Evolutionary conservation across 1,140 invertebrate species (phyloP).

Genomic region (Rhopalosiphum maidis): DNA sequence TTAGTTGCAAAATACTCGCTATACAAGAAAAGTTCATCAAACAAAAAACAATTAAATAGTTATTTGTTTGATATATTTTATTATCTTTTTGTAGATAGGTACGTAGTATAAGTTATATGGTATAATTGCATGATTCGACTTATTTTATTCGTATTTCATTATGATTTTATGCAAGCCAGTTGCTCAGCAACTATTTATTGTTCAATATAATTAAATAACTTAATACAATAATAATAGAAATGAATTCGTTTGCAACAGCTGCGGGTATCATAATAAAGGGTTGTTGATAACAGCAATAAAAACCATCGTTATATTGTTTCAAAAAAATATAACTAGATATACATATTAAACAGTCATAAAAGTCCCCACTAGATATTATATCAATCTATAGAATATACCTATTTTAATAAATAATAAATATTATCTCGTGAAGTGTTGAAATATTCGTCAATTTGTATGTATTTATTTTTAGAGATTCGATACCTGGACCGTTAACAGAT

Average conservation of each 20-base stretch:
- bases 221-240: neutral
- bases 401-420: too few relatives aligned
- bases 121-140: neutral
- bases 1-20: neutral
- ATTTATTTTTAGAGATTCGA: conserved; percentile 61
- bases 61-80: neutral
- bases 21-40: neutral
- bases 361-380: neutral
- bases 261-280: neutral
- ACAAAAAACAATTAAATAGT: neutral
- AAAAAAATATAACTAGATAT: too few relatives aligned
- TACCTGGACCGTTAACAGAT: conserved; percentile 52
- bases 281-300: neutral
- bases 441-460: neutral
- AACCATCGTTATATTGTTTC: neutral
- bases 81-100: neutral
- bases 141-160: neutral
- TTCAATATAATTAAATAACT: neutral
- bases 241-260: neutral
- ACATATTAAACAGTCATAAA: neutral
- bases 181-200: neutral
- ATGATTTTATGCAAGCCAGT: neutral
- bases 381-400: too few relatives aligned
- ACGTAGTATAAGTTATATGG: neutral
- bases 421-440: neutral